These are phyloP conservation scores for Thumatha senex DNA, from an alignment of 2,888 invertebrate genomes.

Conservation along the genomic window DNA sequence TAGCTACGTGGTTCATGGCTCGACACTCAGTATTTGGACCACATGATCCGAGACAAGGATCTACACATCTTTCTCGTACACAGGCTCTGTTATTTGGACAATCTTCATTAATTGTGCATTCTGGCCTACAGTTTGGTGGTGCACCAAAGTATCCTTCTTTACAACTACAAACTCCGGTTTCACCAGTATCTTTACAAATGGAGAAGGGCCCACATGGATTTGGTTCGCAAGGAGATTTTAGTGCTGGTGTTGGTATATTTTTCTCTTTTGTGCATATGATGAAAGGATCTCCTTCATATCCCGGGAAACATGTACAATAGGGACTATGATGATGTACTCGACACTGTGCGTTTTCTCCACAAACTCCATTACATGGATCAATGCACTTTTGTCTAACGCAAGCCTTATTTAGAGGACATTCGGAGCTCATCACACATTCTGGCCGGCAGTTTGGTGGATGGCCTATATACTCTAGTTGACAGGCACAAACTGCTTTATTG, in stretches of 20 bases:
- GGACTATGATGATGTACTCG: slow-evolving; percentile 87
- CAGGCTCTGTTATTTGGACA: slow-evolving; percentile 89
- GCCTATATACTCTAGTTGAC: slow-evolving; percentile 87
- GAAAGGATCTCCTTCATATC: slow-evolving; percentile 91
- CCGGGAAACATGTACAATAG: slow-evolving; percentile 88
- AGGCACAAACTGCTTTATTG: slow-evolving; percentile 87
- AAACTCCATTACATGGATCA: slow-evolving; percentile 92
- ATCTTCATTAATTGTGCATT: slow-evolving; percentile 90
- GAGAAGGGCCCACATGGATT: slow-evolving; percentile 89
- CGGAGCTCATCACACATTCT: slow-evolving; percentile 90
- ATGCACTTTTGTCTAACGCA: slow-evolving; percentile 90
- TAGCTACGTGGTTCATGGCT: slow-evolving; percentile 89
- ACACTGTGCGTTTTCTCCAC: slow-evolving; percentile 88
- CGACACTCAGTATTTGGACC: slow-evolving; percentile 88
- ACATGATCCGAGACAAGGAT: slow-evolving; percentile 88
- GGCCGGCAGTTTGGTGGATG: slow-evolving; percentile 90
- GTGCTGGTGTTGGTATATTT: slow-evolving; percentile 83
- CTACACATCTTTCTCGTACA: slow-evolving; percentile 88
- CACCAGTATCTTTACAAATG: slow-evolving; percentile 81
- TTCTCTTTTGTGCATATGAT: slow-evolving; percentile 68
- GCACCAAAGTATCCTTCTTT: slow-evolving; percentile 85
- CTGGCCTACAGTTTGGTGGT: slow-evolving; percentile 89
- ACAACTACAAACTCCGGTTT: slow-evolving; percentile 85
- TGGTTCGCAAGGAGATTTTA: slow-evolving; percentile 81
- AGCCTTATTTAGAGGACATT: slow-evolving; percentile 90